Percentiles rank a stretch among this genome's conserved stretches.
Conservation (phyloP, 2,113 vertebrate species). For the Vombatus ursinus region DNA sequence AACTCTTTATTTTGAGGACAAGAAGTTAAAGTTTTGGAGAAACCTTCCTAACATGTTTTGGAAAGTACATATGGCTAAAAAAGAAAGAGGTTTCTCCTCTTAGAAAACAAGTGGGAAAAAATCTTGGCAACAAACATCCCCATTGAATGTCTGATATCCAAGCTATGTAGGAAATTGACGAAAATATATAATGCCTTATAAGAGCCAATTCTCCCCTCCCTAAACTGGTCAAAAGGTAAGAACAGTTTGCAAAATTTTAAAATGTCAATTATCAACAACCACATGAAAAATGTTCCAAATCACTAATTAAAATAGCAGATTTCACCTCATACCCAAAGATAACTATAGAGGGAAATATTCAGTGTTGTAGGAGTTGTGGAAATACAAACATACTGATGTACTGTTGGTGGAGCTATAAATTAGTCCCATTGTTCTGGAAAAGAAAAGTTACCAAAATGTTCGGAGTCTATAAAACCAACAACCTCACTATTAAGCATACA, state of each 20-base stretch:
- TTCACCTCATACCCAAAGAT: neutral
- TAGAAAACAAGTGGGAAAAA: neutral
- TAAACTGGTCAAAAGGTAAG: neutral
- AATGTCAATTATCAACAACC: neutral
- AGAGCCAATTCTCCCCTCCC: neutral
- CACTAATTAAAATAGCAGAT: neutral
- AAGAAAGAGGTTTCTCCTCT: slow-evolving; percentile 45
- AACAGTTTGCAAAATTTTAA: neutral
- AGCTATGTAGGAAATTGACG: neutral
- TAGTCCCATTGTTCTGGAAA: neutral
- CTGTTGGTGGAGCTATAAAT: neutral
- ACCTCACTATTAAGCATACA: neutral
- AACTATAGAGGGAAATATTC: neutral
- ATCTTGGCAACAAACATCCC: neutral
- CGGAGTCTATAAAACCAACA: neutral
- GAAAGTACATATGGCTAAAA: slow-evolving; percentile 46
- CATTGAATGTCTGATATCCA: neutral
- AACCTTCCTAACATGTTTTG: slow-evolving; percentile 4
- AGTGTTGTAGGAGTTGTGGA: neutral
- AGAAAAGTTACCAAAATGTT: neutral
- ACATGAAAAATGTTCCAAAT: neutral
- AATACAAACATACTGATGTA: neutral
- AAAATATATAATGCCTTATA: neutral
- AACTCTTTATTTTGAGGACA: slow-evolving; percentile 22
- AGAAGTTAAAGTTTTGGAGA: neutral